Base-by-base conservation (phyloP, 2,797 vertebrate genomes). In the Pseudomugil tenellus region DNA sequence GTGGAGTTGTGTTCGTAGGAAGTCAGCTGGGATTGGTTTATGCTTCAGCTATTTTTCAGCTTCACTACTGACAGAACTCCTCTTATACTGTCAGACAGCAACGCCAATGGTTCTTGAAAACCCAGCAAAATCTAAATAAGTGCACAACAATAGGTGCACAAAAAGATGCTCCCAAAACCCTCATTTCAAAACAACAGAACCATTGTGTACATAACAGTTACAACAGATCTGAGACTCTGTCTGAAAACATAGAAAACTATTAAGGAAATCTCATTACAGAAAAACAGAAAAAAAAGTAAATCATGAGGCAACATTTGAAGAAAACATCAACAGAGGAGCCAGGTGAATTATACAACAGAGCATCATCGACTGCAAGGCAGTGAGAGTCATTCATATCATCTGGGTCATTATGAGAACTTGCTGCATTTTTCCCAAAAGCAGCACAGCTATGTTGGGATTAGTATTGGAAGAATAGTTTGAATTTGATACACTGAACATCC, bases 41-140 rank as follows among this genome's bases (percentile, higher is more conserved):
- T 63, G 58, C 67, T 70, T 79, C 60, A 77, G 71, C 76, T 84
- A 63, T 81, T 80, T 78, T 65, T 70, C 72, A 72, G 74, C 81
- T 76, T 77, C 56, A 70, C 75, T 87, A 26, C 43, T 10, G n/a
- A 48, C 43, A n/a, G 23, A 13, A 23, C 12, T 25, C 21, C 23
- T 49, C n/a, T 48, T 23, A 14, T 11, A 25, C 3, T 26, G 10
- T 26, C 3, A 6, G 3, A 26, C 4, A 26, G 48, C 10, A 14
- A 0, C 48, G 14, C 12, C 12, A 25, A 5, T 14, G 12, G 23
- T 51, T 26, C 13, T 51, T 19, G 5, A 17, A 41, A 49, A 25
- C 9, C 21, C 23, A 49, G 23, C 2, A 23, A 25, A 1, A 51
- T 25, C 13, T 5, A 25, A 13, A 13, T 51, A 26, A 13, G 6